Base-by-base conservation (phyloP, 2,113 vertebrate genomes). In the Cyprinodon tularosa region DNA sequence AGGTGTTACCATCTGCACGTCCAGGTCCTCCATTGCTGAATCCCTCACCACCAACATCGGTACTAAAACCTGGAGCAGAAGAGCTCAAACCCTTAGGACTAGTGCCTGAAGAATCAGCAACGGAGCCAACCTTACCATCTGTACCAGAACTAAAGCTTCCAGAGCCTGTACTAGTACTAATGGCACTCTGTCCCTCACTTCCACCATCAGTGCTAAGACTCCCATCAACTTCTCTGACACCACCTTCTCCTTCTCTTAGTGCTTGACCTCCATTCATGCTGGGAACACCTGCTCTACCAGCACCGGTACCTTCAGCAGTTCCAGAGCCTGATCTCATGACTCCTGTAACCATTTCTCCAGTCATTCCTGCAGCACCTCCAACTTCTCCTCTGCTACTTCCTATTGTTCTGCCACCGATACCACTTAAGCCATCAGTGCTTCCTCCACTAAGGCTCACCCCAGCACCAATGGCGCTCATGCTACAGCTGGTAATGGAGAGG, bases 401-500 rank as follows among this genome's bases (percentile, higher is more conserved):
- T 59, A 65, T 76, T 53, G 68, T 15, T 22, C 86, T 80, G 0
- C 71, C 85, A 78, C 81, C 76, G 65, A 81, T 72, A 74, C 86
- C 88, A 63, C 81, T 87, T 48, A 62, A 69, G 66, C 81, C 76
- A 1, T 85, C 84, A 72, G 71, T 68, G 75, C 82, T 83, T 74
- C 82, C 87, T 83, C 84, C 86, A 82, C 84, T 66, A 62, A 86
- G 82, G 75, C 85, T 87, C 72, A 87, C 79, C 17, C 89, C 89
- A 63, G 53, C 69, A 75, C 78, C 63, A 84, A 85, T 76, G 60
- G 84, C 50, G 12, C 75, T 77, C 60, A 79, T 74, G 75, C 82
- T 86, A 63, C 90, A 85, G 74, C 82, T 74, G 57, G 90, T 73
- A 17, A 94, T 72, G 22, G 88, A 90, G 81, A 94, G 63, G 44